phyloP scores from a whole-genome alignment of 2,113 vertebrate species.

The Poeciliopsis turrubarensis region DNA sequence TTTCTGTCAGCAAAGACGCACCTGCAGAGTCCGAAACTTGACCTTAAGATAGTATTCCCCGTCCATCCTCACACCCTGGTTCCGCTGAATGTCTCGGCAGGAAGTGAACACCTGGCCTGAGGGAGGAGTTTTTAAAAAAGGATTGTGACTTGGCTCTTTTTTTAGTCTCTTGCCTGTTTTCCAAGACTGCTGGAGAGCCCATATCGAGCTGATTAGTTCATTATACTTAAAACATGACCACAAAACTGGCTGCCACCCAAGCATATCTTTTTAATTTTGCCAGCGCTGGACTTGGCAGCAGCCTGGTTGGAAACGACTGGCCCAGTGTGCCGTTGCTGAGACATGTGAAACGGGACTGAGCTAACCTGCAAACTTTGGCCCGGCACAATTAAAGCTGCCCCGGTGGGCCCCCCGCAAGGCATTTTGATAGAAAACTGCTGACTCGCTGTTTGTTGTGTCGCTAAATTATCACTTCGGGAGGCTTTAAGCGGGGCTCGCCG shows the following conservation, averaged over 20 bases:
- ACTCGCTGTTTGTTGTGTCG: constrained; percentile 60
- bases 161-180: constrained; percentile 31
- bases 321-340: constrained; percentile 40
- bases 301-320: constrained; percentile 41
- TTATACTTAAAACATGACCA: constrained; percentile 61
- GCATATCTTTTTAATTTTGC: constrained; percentile 69
- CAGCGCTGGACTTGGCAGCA: constrained; percentile 72
- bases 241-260: constrained; percentile 47
- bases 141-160: not conserved
- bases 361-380: constrained; percentile 55
- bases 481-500: constrained; percentile 24
- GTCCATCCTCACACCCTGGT: constrained; percentile 83
- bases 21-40: constrained; percentile 87
- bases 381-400: constrained; percentile 37
- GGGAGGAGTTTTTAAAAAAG: constrained; percentile 34
- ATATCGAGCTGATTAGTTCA: constrained; percentile 48
- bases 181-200: constrained; percentile 30
- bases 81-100: constrained; percentile 89
- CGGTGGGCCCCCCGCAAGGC: constrained; percentile 19
- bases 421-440: constrained; percentile 39
- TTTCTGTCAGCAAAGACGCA: constrained; percentile 60
- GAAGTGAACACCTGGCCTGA: constrained; percentile 86
- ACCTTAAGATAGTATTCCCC: constrained; percentile 89
- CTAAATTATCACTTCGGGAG: constrained; percentile 42
- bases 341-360: constrained; percentile 52